Evolutionary conservation across 2,797 vertebrate genomes (phyloP).

Genomic region (Pangasius krempfi): DNA sequence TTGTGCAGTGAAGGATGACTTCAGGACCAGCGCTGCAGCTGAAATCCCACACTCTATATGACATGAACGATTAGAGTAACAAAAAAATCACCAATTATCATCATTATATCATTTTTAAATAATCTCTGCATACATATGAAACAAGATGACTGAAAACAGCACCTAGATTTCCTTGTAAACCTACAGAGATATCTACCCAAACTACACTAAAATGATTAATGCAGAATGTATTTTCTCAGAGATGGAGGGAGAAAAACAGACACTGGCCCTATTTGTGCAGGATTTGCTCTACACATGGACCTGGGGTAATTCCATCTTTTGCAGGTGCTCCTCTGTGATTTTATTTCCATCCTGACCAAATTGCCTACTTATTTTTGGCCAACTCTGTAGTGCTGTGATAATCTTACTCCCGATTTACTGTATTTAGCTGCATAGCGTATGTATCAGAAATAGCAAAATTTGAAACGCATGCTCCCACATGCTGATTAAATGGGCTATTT

Average conservation of each 20-base stretch:
- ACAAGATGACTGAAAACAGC: not conserved
- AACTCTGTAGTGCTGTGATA: not conserved
- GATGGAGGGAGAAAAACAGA: not conserved
- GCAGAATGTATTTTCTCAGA: not conserved
- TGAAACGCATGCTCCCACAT: not conserved
- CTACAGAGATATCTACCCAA: not conserved
- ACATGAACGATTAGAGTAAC: not conserved
- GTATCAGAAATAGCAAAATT: not conserved
- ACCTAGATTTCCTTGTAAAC: not conserved
- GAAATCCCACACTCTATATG: not conserved
- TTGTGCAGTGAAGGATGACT: constrained; percentile 13
- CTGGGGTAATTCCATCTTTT: not conserved
- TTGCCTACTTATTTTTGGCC: not conserved
- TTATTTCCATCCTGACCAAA: not conserved
- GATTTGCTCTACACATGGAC: not conserved
- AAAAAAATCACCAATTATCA: not conserved
- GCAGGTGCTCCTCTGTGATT: not conserved
- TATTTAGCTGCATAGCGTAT: not conserved
- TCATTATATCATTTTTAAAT: not conserved
- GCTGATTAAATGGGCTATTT: not conserved
- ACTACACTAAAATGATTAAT: not conserved
- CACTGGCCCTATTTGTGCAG: not conserved
- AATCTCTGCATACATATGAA: not conserved
- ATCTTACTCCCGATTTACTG: not conserved
- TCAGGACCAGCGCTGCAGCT: not conserved